Conservation (phyloP, 2,797 vertebrate species). For the Gephyroberyx darwinii region DNA sequence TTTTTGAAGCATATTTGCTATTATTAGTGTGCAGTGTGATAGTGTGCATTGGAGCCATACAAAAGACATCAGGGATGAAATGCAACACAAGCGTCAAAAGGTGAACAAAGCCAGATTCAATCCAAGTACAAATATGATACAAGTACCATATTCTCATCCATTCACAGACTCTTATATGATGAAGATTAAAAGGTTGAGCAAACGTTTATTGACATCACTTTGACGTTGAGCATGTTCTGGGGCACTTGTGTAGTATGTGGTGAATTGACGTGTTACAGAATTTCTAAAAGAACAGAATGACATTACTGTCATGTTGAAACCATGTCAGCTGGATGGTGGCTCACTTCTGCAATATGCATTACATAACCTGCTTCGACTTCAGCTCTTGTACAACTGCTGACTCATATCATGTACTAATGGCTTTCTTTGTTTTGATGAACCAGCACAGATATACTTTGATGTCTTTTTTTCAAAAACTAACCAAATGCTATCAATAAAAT, state of each 20-base stretch:
- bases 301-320: constrained; percentile 11
- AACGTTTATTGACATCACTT: constrained; percentile 1
- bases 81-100: neutral
- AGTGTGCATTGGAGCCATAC: neutral
- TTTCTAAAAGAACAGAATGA: constrained; percentile 1
- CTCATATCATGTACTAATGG: neutral
- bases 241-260: neutral
- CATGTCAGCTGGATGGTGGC: neutral
- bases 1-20: neutral
- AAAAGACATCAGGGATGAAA: neutral
- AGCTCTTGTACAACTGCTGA: neutral
- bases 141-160: neutral
- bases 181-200: neutral
- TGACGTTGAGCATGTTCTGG: neutral
- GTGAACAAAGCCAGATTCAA: too few species aligned
- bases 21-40: neutral
- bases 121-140: too few species aligned
- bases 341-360: constrained; percentile 4
- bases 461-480: neutral
- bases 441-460: neutral
- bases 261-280: neutral
- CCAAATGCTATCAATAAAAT: neutral
- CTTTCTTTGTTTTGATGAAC: neutral
- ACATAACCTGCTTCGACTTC: constrained; percentile 7
- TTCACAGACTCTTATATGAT: neutral